Evolutionary conservation across 1,140 invertebrate species (phyloP), one percentile per base, ranked within the genome.

Genomic region (Anthonomus grandis): DNA sequence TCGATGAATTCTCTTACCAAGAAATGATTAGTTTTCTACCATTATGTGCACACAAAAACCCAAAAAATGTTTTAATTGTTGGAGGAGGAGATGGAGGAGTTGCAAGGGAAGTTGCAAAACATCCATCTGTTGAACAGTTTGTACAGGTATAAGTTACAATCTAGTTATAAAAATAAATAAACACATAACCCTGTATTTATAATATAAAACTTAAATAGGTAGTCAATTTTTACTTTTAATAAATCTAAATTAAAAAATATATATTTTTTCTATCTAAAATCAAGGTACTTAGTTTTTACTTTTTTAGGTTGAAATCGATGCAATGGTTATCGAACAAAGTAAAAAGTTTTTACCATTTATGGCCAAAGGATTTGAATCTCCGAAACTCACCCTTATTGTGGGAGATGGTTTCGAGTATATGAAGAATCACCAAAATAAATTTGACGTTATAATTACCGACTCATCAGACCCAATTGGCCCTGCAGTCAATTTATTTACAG

Each of bases 361-460:
- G 91, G 86, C 93, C 0, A 79, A 80, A 27, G 92, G 92, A 2
- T 92, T 97, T 61, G 76, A 85, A 0, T 85, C 86, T 75, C 83
- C 87, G 0, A 97, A 97, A 74, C 70, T 98, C 1, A 86, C 76
- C 0, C 69, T 98, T 1, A 83, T 90, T 64, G 85, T 98, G 37
- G 90, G 89, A 1, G 96, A 99, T 74, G 97, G 97, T 0, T 95
- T 96, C 69, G 87, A 96, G 63, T 99, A 94, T 72, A 88, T 99
- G 81, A 87, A 89, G 60, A 81, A 89, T 27, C 92, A 95, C 64
- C 77, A 79, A 41, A 80, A 85, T 23, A 84, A 92, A 75, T 99
- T 95, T 76, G 96, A 98, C 78, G 89, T 99, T 19, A 96, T 99
- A 48, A 97, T 99, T 25, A 99, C 97, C 0, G 97, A 99, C 71